Evolutionary conservation across 2,797 vertebrate species (phyloP).

Genomic region (Cheirogaleus major): DNA sequence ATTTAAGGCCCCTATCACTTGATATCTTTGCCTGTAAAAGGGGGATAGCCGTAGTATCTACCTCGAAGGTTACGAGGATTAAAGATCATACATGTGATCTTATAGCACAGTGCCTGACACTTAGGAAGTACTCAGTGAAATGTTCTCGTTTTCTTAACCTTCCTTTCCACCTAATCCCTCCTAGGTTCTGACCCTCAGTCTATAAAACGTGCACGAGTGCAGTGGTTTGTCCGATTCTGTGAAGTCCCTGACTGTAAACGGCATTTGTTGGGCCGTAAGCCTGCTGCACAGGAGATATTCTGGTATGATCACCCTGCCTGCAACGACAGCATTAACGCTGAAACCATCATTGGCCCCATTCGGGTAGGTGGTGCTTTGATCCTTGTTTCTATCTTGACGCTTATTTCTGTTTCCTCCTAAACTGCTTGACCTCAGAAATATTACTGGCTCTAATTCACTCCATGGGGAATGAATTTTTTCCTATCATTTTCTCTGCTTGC

Average conservation of each 20-base stretch:
- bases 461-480: neutral
- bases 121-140: neutral
- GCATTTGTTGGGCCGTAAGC: conserved; percentile 88
- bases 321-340: conserved; percentile 88
- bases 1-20: neutral
- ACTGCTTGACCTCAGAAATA: neutral
- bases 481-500: neutral
- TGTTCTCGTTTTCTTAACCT: neutral
- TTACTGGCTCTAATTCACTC: neutral
- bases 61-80: neutral
- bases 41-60: neutral
- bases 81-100: neutral
- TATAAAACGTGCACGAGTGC: conserved; percentile 89
- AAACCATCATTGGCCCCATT: conserved; percentile 90
- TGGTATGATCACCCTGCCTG: conserved; percentile 86
- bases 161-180: neutral
- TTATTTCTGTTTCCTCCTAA: neutral
- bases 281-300: conserved; percentile 92
- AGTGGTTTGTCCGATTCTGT: conserved; percentile 91
- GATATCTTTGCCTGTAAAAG: neutral
- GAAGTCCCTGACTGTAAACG: conserved; percentile 90
- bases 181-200: conserved; percentile 75
- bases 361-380: conserved; percentile 83
- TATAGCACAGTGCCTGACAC: neutral
- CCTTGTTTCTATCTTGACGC: neutral